A percentile compares a stretch with the other conserved stretches of the same genome.
phyloP scores from a whole-genome alignment of 2,113 vertebrate genomes.

The Lathamus discolor region DNA sequence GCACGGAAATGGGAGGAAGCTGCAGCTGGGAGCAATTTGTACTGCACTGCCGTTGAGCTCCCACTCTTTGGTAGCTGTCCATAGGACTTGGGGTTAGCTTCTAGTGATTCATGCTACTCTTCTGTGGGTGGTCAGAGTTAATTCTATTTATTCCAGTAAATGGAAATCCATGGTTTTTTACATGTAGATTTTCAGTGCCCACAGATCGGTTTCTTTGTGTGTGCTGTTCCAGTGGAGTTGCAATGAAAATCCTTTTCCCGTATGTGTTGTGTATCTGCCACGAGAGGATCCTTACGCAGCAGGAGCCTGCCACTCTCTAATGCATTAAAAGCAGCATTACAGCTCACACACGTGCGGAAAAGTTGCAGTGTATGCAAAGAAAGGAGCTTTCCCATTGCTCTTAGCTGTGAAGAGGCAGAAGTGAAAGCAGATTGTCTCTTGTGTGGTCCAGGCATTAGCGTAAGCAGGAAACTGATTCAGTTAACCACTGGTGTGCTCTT shows the following conservation, averaged over 20 bases:
- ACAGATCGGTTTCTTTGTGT: neutral
- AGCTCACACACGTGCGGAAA: neutral
- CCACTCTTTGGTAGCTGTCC: neutral
- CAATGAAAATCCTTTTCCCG: neutral
- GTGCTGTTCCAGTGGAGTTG: neutral
- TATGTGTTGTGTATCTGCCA: neutral
- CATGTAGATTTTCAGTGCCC: neutral
- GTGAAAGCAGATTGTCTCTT: neutral
- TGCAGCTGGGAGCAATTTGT: neutral
- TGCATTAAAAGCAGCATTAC: neutral
- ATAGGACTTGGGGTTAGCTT: neutral
- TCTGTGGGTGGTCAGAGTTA: neutral
- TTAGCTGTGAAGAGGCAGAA: slow-evolving; percentile 6
- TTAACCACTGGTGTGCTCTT: neutral
- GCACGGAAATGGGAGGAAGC: neutral
- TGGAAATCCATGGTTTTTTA: neutral
- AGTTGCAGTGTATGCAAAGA: neutral
- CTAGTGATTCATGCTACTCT: neutral
- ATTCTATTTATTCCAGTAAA: neutral
- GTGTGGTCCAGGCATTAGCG: neutral
- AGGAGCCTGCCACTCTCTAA: fast-evolving
- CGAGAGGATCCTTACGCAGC: neutral
- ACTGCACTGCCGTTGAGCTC: neutral
- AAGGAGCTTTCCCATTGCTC: neutral
- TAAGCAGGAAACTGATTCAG: slow-evolving; percentile 54